phyloP scores from a whole-genome alignment of 2,113 vertebrate species.

The Strix aluco region DNA sequence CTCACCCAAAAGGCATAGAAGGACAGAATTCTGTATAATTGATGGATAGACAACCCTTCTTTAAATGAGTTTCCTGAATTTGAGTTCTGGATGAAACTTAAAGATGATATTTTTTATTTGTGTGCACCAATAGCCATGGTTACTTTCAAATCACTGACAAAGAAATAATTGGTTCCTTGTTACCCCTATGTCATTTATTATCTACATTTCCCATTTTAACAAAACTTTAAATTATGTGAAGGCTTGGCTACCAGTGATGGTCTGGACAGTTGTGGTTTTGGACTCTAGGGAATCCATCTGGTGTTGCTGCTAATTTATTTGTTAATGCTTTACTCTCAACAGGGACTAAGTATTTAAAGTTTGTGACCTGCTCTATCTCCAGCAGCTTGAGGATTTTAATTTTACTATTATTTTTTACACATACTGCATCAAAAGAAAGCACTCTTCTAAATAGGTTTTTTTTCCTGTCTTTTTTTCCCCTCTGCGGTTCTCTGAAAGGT shows the following conservation, averaged over 20 bases:
- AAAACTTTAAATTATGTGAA: background rate
- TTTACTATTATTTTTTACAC: constrained; percentile 29
- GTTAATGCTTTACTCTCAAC: background rate
- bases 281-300: background rate
- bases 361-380: background rate
- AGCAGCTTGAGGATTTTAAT: constrained; percentile 18
- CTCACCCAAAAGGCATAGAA: background rate
- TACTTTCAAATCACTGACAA: background rate
- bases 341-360: constrained; percentile 23
- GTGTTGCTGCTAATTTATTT: background rate
- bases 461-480: background rate
- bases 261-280: background rate
- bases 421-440: constrained; percentile 9
- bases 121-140: background rate
- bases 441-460: background rate
- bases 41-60: background rate
- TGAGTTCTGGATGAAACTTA: background rate
- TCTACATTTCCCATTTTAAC: background rate
- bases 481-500: constrained; percentile 58
- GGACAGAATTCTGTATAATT: background rate
- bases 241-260: background rate
- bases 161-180: background rate
- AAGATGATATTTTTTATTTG: background rate
- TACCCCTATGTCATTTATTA: background rate
- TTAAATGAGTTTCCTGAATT: background rate